Evolutionary conservation across 2,113 vertebrate genomes (phyloP).

Genomic region (Anolis sagrei): DNA sequence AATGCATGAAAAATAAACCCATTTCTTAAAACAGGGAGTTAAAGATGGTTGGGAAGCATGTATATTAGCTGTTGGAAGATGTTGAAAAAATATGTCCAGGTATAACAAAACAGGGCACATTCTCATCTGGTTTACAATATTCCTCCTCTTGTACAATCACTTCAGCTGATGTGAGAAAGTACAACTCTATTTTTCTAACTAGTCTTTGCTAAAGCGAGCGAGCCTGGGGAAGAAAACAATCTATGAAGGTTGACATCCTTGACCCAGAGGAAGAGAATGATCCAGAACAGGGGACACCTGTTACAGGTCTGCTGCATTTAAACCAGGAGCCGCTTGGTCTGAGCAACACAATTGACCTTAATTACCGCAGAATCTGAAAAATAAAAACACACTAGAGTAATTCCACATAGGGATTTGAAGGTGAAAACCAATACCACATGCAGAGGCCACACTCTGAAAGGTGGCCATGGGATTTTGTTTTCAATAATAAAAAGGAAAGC

Average conservation of each 20-base stretch:
- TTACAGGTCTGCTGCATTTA: background rate
- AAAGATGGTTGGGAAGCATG: constrained; percentile 21
- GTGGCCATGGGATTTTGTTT: background rate
- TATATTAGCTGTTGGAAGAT: background rate
- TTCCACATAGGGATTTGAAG: background rate
- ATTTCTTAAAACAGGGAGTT: constrained; percentile 14
- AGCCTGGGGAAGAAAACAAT: background rate
- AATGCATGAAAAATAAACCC: constrained; percentile 42
- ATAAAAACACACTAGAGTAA: background rate
- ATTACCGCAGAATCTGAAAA: constrained; percentile 15
- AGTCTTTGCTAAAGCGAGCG: background rate
- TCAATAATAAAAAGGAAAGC: background rate
- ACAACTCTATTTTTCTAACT: background rate
- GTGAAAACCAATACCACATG: background rate
- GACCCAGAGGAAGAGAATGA: constrained; percentile 1
- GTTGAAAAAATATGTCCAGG: constrained; percentile 15
- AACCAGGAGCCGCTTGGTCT: background rate
- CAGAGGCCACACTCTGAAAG: background rate
- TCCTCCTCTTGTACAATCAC: background rate
- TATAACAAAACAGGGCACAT: background rate
- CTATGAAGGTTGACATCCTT: background rate
- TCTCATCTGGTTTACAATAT: constrained; percentile 38
- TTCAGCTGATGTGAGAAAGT: background rate
- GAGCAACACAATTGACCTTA: constrained; percentile 13
- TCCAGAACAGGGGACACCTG: constrained; percentile 25